phyloP scores from a whole-genome alignment of 2,888 invertebrate species.

The Parnassius orleans region DNA sequence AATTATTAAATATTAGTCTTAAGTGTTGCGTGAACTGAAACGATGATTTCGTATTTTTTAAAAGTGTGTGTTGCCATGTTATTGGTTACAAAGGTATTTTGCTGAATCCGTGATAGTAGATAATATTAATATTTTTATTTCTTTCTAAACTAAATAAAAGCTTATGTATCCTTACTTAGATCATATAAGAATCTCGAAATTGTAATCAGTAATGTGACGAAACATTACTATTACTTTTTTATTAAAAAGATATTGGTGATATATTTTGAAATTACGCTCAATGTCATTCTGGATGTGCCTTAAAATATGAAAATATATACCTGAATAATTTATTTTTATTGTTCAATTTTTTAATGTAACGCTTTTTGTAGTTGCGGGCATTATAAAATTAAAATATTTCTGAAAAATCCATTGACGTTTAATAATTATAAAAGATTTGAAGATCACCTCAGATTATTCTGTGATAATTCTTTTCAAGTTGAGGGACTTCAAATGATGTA shows the following conservation, averaged over 20 bases:
- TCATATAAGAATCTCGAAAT: slow-evolving; percentile 50
- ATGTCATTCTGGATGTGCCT: slow-evolving; percentile 76
- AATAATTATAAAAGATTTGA: slow-evolving; percentile 50
- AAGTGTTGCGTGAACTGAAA: slow-evolving; percentile 60
- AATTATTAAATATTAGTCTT: slow-evolving; percentile 41
- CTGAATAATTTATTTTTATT: not conserved
- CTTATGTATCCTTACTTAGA: slow-evolving; percentile 34
- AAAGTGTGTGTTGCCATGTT: slow-evolving; percentile 66
- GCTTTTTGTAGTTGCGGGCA: not conserved
- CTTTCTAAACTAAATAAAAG: slow-evolving; percentile 38
- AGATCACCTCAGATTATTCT: slow-evolving; percentile 75
- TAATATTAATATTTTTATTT: slow-evolving; percentile 40
- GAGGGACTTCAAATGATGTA: slow-evolving; percentile 71
- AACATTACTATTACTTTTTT: slow-evolving; percentile 37
- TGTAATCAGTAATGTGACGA: slow-evolving; percentile 51
- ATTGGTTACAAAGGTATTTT: slow-evolving; percentile 64
- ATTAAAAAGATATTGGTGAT: slow-evolving; percentile 25
- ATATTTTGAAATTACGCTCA: slow-evolving; percentile 52
- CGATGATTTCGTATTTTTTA: slow-evolving; percentile 42
- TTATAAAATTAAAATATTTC: slow-evolving; percentile 1
- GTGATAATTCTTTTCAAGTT: slow-evolving; percentile 78
- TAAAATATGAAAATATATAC: slow-evolving; percentile 24
- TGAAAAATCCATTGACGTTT: not conserved
- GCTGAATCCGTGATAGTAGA: slow-evolving; percentile 60
- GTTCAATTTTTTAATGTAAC: not conserved